Base-by-base conservation (phyloP, 2,888 invertebrate species). In the Chaetogeoica ovagalla region DNA sequence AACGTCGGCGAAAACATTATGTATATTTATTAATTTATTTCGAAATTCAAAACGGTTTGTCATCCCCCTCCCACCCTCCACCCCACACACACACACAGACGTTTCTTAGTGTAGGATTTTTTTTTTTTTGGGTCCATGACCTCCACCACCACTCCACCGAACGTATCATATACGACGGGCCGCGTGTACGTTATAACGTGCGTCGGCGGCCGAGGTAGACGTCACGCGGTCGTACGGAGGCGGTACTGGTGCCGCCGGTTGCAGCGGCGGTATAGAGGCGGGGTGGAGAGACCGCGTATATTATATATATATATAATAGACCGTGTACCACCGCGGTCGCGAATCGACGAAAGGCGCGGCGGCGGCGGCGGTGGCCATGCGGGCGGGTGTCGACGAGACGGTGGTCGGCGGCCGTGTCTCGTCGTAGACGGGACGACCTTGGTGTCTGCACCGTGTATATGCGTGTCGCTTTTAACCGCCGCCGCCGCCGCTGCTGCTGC, bases 401-500 rank as follows among this genome's bases (percentile, higher is more conserved):
- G 63, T n/a, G n/a, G n/a, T n/a, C 70, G 77, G 21, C 55, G 77
- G 37, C 77, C 70, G 77, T 79, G 77, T 79, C 77, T 79, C 62
- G 77, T 70, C 70, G 77, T 62, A 79, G 77, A 79, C 77, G 70
- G 77, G 62, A 79, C 70, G 77, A 79, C 77, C 77, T 79, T 79
- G 77, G 77, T 55, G 77, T 43, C 71, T 43, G 21, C 62, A 11
- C 60, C n/a, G 69, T 19, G 65, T 55, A 52, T 57, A 8, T 39
- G 69, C 23, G 48, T 48, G 23, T 39, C 57, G 71, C 43, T 60
- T 72, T 72, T 72, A 48, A 63, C 73, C 74, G 74, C 65, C 65
- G 39, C 63, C 65, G 63, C 39, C 39, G 21, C 52, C 17, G 73
- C 63, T 63, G 9, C 55, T 11, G 2, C 52, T 17, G 15, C n/a